Base-by-base conservation (phyloP, 2,113 vertebrate species). In the Saguinus imperator region DNA sequence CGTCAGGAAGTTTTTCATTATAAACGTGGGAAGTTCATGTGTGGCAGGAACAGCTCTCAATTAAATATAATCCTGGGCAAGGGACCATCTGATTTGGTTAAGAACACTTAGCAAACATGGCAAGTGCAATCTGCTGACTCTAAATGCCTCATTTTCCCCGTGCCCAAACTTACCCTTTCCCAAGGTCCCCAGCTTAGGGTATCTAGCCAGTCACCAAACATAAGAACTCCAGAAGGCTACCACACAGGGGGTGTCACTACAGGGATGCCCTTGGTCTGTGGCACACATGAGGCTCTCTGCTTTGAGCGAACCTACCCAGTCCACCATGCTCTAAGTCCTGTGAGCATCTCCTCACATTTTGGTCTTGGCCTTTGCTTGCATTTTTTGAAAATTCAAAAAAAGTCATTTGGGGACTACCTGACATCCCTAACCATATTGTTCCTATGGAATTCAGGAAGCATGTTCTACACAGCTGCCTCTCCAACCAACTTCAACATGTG, bases 1-100 rank as follows among this genome's bases (percentile, higher is more conserved):
- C 93, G 86, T 91, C 52, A 66, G 76, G 37, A 96, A 94, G 81
- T 55, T 91, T 93, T 58, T 97, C 94, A 86, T 58, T 14, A 89
- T 20, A 88, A 87, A 80, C 32, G 18, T 12, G 86, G 61, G 94
- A 88, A 18, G 57, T 57, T 25, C 45, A 32, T 25, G 45, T 50
- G 61, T 12, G 13, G 11, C 35, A 73, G 40, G 72, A 81, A 82
- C 21, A 72, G 82, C 50, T 87, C 40, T 64, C 48, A 90, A 84
- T 94, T 76, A 77, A 86, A 68, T 18, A 82, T 5, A 79, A 11
- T 64, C 50, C n/a, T 70, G 52, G 87, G 61, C 52, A 52, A 81
- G 87, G 23, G 16, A 40, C 43, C 87, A 89, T 27, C 48, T 21
- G 32, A 27, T 10, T 27, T 86, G 79, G 37, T 35, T 45, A 91